Evolutionary conservation across 1,140 invertebrate genomes (phyloP).

Genomic region (Phymorhynchus buccinoides): DNA sequence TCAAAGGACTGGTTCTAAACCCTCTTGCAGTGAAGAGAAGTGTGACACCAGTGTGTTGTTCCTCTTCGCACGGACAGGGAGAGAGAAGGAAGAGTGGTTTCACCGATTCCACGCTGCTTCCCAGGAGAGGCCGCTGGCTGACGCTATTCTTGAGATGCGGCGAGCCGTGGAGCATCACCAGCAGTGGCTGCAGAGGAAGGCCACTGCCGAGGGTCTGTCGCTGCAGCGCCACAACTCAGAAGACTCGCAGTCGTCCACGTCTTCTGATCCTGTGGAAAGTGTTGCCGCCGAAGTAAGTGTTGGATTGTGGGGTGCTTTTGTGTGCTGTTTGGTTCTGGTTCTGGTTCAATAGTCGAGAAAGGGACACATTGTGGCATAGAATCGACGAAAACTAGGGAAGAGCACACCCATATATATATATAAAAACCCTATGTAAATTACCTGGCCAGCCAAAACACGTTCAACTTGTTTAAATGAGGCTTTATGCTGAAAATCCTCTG

Average conservation of each 20-base stretch:
- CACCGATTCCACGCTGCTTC: constrained; percentile 69
- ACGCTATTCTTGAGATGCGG: constrained; percentile 61
- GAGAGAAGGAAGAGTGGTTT: constrained; percentile 93
- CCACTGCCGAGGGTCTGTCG: constrained; percentile 34
- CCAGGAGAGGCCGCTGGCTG: constrained; percentile 57
- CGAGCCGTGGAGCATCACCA: constrained; percentile 46
- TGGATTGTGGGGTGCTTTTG: no score
- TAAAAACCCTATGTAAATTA: no score
- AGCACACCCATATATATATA: no score
- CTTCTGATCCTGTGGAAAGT: constrained; percentile 39
- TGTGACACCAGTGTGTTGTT: constrained; percentile 73
- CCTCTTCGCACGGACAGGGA: constrained; percentile 86
- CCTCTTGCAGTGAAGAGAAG: constrained; percentile 59
- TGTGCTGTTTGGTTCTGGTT: no score
- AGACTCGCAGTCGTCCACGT: constrained; percentile 58
- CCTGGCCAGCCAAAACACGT: no score
- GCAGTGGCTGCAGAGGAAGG: constrained; percentile 26
- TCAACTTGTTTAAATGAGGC: no score
- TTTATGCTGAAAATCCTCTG: no score
- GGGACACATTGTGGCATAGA: no score
- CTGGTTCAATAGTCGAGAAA: no score
- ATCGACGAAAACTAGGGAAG: no score
- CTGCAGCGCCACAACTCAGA: constrained; percentile 61
- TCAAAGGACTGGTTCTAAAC: constrained; percentile 60
- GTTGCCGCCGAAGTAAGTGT: constrained; percentile 9